Conservation (phyloP, 2,113 vertebrate genomes). For the Melanerpes aurifrons region DNA sequence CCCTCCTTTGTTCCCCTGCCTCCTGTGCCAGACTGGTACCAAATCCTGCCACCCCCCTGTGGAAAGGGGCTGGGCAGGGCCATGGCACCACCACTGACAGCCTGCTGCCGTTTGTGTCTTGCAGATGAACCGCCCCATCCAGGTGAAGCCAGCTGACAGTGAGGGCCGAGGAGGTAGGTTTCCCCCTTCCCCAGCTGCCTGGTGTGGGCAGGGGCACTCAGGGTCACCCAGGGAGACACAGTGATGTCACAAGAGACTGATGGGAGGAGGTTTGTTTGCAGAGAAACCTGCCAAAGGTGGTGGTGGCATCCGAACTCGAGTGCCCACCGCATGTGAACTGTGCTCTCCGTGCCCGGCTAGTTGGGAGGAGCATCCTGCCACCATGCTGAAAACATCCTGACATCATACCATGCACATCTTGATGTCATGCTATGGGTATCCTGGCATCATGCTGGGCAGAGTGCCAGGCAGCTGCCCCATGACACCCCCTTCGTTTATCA, state of each 20-base stretch:
- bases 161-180: constrained; percentile 98
- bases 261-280: neutral
- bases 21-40: neutral
- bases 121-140: constrained; percentile 99
- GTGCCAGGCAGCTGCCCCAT: accelerated
- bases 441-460: neutral
- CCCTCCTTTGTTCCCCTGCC: neutral
- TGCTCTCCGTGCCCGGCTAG: neutral
- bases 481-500: neutral
- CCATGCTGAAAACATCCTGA: neutral
- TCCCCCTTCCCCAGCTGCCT: neutral
- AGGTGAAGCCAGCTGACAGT: constrained; percentile 98
- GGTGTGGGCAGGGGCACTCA: accelerated
- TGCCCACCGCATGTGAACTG: accelerated
- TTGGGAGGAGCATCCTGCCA: neutral
- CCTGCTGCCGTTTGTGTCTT: constrained; percentile 42
- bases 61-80: no score
- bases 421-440: neutral
- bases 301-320: neutral
- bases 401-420: no score
- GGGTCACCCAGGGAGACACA: accelerated
- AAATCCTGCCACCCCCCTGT: accelerated
- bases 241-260: accelerated
- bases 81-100: accelerated
- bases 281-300: neutral